Conservation (phyloP, 2,888 invertebrate species). For the Chrysolina haemoptera region DNA sequence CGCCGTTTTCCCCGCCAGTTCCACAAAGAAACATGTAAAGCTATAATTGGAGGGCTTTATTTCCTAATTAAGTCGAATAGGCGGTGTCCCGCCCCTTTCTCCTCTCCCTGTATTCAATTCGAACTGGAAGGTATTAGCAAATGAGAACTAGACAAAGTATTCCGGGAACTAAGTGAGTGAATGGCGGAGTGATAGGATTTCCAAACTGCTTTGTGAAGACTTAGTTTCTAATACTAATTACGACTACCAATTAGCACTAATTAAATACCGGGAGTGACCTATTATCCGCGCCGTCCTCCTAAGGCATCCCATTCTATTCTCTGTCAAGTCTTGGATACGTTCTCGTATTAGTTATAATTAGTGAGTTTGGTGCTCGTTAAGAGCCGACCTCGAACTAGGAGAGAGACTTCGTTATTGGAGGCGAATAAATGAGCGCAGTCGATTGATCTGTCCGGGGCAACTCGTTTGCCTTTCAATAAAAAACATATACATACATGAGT, state of each 20-base stretch:
- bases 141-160: conserved; percentile 60
- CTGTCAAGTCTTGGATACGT: conserved; percentile 53
- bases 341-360: conserved; percentile 60
- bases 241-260: conserved; percentile 69
- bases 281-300: conserved; percentile 65
- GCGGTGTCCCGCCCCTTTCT: conserved; percentile 24
- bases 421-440: not conserved
- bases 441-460: not conserved
- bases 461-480: no score
- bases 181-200: conserved; percentile 63
- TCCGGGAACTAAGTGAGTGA: conserved; percentile 55
- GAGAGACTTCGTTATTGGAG: not conserved
- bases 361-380: conserved; percentile 59
- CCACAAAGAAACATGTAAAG: conserved; percentile 26
- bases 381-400: not conserved
- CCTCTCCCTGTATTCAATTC: conserved; percentile 34
- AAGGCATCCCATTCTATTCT: conserved; percentile 63
- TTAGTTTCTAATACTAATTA: conserved; percentile 69
- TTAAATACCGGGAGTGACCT: conserved; percentile 69
- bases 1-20: not conserved
- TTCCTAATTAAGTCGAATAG: conserved; percentile 49
- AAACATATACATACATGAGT: no score
- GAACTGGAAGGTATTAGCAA: conserved; percentile 56
- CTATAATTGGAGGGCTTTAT: conserved; percentile 42
- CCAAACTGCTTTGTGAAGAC: conserved; percentile 68